Evolutionary conservation across 2,113 vertebrate species (phyloP).

Genomic region (Gobiocypris rarus): DNA sequence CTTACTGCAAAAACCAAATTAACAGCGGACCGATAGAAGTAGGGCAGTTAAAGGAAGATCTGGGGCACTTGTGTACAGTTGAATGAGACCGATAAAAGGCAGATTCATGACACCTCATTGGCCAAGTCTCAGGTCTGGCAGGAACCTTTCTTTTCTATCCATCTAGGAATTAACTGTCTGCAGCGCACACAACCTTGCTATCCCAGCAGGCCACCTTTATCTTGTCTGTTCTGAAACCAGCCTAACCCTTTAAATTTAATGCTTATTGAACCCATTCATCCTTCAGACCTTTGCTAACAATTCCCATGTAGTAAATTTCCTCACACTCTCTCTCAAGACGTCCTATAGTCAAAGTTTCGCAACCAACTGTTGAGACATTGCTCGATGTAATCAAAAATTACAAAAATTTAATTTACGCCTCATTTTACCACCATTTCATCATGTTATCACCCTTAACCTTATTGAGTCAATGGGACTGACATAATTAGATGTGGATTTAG

Average conservation of each 20-base stretch:
- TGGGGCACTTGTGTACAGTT: slow-evolving; percentile 52
- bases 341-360: slow-evolving; percentile 1
- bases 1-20: slow-evolving; percentile 44
- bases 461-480: neutral
- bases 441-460: neutral
- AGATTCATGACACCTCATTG: neutral
- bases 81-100: slow-evolving; percentile 30
- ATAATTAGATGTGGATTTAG: slow-evolving; percentile 28
- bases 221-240: neutral
- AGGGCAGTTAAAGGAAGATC: slow-evolving; percentile 65
- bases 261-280: slow-evolving; percentile 22
- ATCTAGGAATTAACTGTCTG: neutral
- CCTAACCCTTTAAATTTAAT: neutral
- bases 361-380: neutral
- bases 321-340: neutral
- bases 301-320: slow-evolving; percentile 24
- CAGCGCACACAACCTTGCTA: neutral
- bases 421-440: neutral
- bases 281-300: slow-evolving; percentile 5
- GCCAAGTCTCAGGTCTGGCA: neutral
- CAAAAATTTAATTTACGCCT: neutral
- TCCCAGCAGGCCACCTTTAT: neutral
- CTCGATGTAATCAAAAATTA: neutral
- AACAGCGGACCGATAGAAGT: slow-evolving; percentile 51
- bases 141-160: neutral